Percentiles rank a stretch among this genome's conserved stretches.
Conservation (phyloP, 2,113 vertebrate genomes). For the Pollimyrus isidori region DNA sequence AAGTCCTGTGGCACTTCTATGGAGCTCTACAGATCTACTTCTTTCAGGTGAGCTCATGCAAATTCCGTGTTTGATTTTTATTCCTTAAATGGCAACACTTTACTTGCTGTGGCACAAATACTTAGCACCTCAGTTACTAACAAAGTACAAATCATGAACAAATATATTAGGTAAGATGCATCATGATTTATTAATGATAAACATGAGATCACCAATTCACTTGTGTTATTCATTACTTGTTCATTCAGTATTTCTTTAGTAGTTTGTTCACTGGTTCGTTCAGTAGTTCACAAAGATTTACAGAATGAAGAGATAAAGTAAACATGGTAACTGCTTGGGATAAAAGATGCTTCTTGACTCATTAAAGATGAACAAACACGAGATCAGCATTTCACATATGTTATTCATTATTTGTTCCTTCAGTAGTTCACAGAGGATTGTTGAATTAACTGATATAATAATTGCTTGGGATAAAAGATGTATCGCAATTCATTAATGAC, state of each 20-base stretch:
- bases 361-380: background rate
- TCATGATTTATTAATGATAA: background rate
- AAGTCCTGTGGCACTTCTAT: background rate
- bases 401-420: background rate
- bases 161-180: background rate
- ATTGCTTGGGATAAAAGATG: background rate
- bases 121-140: background rate
- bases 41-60: background rate
- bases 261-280: background rate
- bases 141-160: background rate
- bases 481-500: background rate
- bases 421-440: background rate
- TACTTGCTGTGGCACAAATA: background rate
- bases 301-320: background rate
- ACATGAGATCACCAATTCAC: background rate
- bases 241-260: background rate
- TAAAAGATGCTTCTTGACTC: background rate
- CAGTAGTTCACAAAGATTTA: background rate
- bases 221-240: background rate
- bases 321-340: background rate
- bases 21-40: background rate
- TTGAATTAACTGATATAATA: background rate
- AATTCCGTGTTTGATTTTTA: background rate
- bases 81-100: background rate
- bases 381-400: background rate